These are phyloP conservation scores for Thalassophryne amazonica DNA, from an alignment of 2,797 vertebrate species.

Conservation along the genomic window DNA sequence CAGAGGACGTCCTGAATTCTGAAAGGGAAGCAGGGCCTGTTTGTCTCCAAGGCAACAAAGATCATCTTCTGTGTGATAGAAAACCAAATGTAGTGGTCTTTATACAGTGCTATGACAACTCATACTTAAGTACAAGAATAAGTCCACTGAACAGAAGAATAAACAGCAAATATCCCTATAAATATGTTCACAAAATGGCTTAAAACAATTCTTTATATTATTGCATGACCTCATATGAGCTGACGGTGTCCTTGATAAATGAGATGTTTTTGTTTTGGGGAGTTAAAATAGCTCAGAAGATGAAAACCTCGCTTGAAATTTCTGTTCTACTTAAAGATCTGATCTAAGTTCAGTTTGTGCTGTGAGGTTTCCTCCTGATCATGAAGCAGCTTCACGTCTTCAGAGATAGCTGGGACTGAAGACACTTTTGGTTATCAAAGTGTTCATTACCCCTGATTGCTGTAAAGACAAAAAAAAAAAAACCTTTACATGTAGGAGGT, in stretches of 20 bases:
- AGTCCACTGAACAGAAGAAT: no score
- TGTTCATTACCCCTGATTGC: conserved; percentile 38
- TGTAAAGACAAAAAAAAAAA: no score
- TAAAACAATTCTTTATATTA: no score
- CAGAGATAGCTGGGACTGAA: conserved; percentile 71
- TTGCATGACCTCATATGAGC: no score
- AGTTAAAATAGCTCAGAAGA: neutral
- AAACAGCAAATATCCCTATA: no score
- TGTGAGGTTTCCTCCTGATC: conserved; percentile 76
- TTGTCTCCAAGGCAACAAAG: conserved; percentile 36
- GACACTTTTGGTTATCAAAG: conserved; percentile 58
- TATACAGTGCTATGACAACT: neutral
- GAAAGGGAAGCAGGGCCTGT: conserved; percentile 33
- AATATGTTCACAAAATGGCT: no score
- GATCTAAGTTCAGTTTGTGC: conserved; percentile 23
- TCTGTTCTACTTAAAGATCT: conserved; percentile 20
- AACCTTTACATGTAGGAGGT: conserved; percentile 20
- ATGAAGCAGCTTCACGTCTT: conserved; percentile 79
- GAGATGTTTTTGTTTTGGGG: conserved; percentile 9
- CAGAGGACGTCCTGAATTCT: conserved; percentile 73
- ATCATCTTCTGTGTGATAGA: conserved; percentile 6
- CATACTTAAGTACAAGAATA: neutral
- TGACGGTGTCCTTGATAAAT: no score
- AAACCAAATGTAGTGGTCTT: conserved; percentile 38
- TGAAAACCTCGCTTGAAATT: neutral